Evolutionary conservation across 2,113 vertebrate species (phyloP).

Genomic region (Atractosteus spatula): DNA sequence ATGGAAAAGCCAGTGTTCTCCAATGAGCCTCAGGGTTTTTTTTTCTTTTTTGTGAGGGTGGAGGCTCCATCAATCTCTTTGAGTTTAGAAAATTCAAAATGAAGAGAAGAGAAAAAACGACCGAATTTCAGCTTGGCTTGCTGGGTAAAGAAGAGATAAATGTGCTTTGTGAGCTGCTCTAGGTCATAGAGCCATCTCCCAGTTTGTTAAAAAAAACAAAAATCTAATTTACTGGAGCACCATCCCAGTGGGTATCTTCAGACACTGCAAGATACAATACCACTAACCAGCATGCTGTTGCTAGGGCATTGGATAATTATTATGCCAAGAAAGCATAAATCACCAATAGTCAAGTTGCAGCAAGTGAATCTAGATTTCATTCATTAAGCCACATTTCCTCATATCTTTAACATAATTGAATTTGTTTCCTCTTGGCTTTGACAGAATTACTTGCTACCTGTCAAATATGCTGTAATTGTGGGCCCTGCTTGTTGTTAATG

Average conservation of each 20-base stretch:
- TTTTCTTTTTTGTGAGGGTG: conserved; percentile 23
- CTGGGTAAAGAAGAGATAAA: background rate
- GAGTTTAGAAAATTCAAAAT: conserved; percentile 26
- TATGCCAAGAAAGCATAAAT: background rate
- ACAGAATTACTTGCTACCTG: conserved; percentile 50
- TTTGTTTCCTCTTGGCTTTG: conserved; percentile 52
- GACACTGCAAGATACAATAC: background rate
- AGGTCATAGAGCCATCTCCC: too few species aligned
- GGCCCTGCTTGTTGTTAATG: too few species aligned
- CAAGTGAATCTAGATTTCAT: background rate
- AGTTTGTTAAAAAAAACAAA: background rate
- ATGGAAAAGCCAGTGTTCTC: too few species aligned
- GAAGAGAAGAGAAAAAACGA: background rate
- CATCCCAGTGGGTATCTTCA: background rate
- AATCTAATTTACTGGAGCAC: background rate
- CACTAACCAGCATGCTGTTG: background rate
- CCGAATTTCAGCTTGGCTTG: too few species aligned
- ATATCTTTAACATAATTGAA: conserved; percentile 50
- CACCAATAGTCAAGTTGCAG: background rate
- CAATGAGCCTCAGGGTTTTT: too few species aligned
- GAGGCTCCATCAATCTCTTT: conserved; percentile 39
- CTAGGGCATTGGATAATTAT: background rate
- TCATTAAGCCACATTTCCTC: too few species aligned
- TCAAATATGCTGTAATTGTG: too few species aligned
- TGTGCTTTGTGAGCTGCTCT: background rate